Percentiles rank a stretch among this genome's conserved stretches.
Evolutionary conservation across 2,113 vertebrate species (phyloP).

Genomic region (Tachysurus vachellii): DNA sequence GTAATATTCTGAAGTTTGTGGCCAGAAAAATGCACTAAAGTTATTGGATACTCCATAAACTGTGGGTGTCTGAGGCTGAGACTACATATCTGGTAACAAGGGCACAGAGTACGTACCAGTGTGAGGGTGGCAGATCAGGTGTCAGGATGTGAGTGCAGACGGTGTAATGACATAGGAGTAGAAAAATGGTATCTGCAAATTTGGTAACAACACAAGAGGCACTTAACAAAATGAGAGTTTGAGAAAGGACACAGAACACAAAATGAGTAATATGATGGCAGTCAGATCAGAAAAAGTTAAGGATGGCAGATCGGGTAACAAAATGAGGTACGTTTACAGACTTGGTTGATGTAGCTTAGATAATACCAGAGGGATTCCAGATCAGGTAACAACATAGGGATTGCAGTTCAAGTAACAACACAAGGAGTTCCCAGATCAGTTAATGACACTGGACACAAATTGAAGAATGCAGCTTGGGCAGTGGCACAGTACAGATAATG

Average conservation of each 20-base stretch:
- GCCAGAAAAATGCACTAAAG: neutral
- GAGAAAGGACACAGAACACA: neutral
- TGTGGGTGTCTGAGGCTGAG: neutral
- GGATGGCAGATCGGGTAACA: neutral
- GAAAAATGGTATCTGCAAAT: neutral
- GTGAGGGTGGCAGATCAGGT: neutral
- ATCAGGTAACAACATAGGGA: neutral
- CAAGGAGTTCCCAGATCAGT: neutral
- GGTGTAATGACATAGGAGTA: neutral
- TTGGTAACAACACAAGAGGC: neutral
- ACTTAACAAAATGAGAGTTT: too few species aligned
- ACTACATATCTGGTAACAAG: neutral
- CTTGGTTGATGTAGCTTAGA: neutral
- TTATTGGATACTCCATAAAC: neutral
- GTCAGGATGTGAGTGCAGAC: neutral
- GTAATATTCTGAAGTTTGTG: neutral
- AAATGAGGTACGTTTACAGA: neutral
- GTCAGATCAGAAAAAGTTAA: neutral
- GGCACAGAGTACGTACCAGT: neutral
- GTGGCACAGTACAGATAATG: conserved; percentile 4
- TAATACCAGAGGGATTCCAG: conserved; percentile 3
- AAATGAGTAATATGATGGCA: neutral
- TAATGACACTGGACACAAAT: neutral
- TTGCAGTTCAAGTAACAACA: neutral
- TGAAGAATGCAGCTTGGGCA: neutral